A percentile compares a stretch with the other conserved stretches of the same genome.
Conservation (phyloP, 2,797 vertebrate genomes). For the Tachyglossus aculeatus region DNA sequence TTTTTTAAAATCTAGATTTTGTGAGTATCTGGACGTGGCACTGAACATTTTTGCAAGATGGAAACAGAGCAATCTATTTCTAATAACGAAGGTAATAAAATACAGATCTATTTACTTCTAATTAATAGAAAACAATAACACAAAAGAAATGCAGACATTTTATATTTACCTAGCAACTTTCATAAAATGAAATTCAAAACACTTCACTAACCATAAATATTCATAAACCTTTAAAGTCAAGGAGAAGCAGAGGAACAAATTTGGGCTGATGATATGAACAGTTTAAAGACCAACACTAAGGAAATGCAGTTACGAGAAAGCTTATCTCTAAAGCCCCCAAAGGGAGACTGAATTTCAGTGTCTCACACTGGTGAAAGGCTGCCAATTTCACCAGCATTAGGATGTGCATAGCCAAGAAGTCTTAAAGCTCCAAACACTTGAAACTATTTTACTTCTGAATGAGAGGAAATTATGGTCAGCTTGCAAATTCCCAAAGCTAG, state of each 20-base stretch:
- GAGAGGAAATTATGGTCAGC: not conserved
- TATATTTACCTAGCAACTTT: not conserved
- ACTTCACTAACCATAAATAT: not conserved
- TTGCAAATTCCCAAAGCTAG: not conserved
- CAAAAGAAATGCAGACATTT: not conserved
- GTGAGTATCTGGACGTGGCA: not conserved
- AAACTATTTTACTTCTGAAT: not conserved
- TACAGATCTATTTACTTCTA: too few relatives aligned
- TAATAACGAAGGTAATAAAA: too few relatives aligned
- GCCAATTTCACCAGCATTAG: not conserved
- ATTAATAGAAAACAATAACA: too few relatives aligned
- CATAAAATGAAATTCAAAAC: not conserved
- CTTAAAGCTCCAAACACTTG: too few relatives aligned
- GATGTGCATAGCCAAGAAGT: too few relatives aligned
- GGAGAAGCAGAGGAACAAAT: not conserved
- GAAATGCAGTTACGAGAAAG: not conserved
- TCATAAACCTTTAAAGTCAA: not conserved
- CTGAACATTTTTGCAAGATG: conserved; percentile 12
- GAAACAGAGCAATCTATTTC: not conserved
- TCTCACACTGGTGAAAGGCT: not conserved
- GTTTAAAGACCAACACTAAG: conserved; percentile 3
- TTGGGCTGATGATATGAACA: not conserved
- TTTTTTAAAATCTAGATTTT: too few relatives aligned
- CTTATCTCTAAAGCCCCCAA: not conserved
- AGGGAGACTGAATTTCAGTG: not conserved